Conservation (phyloP, 2,113 vertebrate species). For the Eurystomus gularis region DNA sequence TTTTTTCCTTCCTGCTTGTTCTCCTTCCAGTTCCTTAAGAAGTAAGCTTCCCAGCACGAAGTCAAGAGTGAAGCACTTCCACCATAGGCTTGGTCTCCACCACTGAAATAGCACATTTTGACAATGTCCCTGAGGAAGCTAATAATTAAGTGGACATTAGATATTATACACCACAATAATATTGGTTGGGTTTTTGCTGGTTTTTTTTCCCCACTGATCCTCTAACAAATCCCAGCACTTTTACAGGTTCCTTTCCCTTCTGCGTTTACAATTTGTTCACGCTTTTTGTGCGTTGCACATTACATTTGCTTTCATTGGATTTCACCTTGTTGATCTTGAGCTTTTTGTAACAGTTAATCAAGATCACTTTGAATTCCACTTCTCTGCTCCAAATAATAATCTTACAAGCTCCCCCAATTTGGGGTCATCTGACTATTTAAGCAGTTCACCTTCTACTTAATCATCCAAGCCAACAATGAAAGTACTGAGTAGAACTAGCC, state of each 20-base stretch:
- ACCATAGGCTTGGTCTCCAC: neutral
- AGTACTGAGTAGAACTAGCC: neutral
- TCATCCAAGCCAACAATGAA: neutral
- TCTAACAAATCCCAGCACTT: neutral
- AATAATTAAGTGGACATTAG: neutral
- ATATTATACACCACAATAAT: neutral
- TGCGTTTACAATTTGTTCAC: neutral
- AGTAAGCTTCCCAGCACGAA: neutral
- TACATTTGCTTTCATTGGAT: neutral
- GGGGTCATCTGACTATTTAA: neutral
- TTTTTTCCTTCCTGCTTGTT: neutral
- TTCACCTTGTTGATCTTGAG: neutral
- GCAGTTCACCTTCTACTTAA: neutral
- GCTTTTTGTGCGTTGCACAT: neutral
- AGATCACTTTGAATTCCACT: neutral
- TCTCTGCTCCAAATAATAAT: neutral
- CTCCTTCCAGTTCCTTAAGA: neutral
- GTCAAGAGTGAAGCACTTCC: neutral
- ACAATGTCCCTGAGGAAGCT: neutral
- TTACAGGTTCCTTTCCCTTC: neutral
- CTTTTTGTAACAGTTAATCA: neutral
- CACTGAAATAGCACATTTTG: neutral
- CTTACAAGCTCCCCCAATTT: neutral
- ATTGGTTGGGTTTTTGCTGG: neutral
- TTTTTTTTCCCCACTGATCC: neutral